Base-by-base conservation (phyloP, 35 echinoderm and acorn worm genomes). In the Holothuria glaberrima region DNA sequence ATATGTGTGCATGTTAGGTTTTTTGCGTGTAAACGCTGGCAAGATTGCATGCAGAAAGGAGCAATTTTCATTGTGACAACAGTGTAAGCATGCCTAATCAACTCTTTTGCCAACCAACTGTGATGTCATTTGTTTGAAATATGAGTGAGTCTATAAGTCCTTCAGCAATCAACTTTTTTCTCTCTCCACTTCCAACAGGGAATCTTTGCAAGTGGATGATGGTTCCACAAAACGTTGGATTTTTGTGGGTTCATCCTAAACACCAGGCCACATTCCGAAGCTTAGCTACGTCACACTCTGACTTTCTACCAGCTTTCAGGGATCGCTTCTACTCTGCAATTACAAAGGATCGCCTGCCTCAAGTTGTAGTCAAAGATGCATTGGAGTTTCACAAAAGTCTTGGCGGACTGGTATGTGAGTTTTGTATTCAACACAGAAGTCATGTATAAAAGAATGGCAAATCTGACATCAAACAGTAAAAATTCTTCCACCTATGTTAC, bases 141-240 rank as follows among this genome's bases (percentile, higher is more conserved):
- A n/a, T n/a, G n/a, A n/a, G n/a, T n/a, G n/a, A n/a, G n/a, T n/a
- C n/a, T n/a, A n/a, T n/a, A n/a, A n/a, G n/a, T n/a, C n/a, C n/a
- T n/a, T n/a, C n/a, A n/a, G n/a, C n/a, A n/a, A n/a, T 41, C 36
- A 7, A 2, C 7, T 4, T 41, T 69, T 69, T 78, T 60, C 28
- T 12, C 56, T 84, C 5, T 84, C 61, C 36, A 2, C 46, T 33
- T 48, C 12, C 87, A 89, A 54, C 12, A 54, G 89, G 89, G 20
- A 90, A 80, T 66, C 61, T 90, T 27, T 79, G 74, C 59, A 90
- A 90, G 59, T 90, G 89, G 89, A 19, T 90, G 73, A 63, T 79
- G 44, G 24, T 62, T 5, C 73, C 89, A 24, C 50, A 71, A 30
- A 30, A 54, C 9, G 25, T 18, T 64, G 89, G 50, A n/a, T 90